These are phyloP conservation scores for Idaea aversata DNA, from an alignment of 2,888 invertebrate species.

Conservation along the genomic window DNA sequence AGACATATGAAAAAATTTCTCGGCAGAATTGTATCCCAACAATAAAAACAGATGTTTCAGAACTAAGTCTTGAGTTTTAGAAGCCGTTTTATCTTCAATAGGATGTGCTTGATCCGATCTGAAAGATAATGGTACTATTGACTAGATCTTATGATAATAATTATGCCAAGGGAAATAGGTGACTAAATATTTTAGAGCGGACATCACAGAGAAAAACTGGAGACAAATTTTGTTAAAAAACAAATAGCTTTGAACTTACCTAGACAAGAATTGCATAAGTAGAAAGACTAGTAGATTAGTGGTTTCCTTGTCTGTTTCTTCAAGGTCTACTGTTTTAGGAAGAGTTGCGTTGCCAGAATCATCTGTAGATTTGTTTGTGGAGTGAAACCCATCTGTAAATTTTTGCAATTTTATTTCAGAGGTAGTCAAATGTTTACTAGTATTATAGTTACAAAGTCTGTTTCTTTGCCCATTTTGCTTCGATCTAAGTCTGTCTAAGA, in stretches of 20 bases:
- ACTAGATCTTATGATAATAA: no score
- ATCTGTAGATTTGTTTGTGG: conserved; percentile 84
- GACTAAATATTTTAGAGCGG: no score
- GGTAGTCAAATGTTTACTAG: no score
- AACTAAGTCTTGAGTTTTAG: conserved; percentile 91
- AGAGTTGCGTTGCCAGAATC: conserved; percentile 89
- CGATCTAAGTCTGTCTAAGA: no score
- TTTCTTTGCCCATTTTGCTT: no score
- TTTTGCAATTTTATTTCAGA: background rate
- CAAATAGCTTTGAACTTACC: conserved; percentile 55
- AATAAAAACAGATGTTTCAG: conserved; percentile 94
- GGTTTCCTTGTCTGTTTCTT: conserved; percentile 97
- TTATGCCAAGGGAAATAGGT: no score
- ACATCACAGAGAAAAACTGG: no score
- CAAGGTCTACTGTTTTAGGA: conserved; percentile 94
- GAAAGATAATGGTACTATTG: conserved; percentile 48
- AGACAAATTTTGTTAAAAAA: background rate
- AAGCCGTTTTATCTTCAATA: conserved; percentile 90
- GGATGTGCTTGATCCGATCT: conserved; percentile 86
- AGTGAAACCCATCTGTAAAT: conserved; percentile 82
- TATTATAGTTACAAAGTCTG: no score
- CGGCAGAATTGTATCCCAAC: conserved; percentile 95
- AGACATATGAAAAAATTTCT: conserved; percentile 94
- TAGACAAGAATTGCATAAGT: conserved; percentile 97
- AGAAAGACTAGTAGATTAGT: conserved; percentile 96